Evolutionary conservation across 2,888 invertebrate genomes (phyloP).

Genomic region (Tethea ocularis): DNA sequence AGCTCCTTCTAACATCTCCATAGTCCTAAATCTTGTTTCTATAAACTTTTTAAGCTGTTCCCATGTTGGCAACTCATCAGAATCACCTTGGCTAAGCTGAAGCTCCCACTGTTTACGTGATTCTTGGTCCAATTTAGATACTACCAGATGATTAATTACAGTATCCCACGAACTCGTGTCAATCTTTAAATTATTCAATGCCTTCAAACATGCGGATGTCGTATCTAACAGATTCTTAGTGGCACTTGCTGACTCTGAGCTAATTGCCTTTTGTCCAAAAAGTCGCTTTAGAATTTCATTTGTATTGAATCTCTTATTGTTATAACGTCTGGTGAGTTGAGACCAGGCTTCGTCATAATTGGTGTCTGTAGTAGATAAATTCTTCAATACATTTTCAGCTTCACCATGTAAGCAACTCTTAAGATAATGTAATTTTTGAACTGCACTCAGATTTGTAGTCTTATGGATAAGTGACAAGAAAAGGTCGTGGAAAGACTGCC

Average conservation of each 20-base stretch:
- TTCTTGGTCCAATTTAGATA: slow-evolving; percentile 25
- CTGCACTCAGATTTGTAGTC: too few species aligned
- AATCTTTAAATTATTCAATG: slow-evolving; percentile 21
- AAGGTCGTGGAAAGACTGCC: too few species aligned
- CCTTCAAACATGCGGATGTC: slow-evolving; percentile 22
- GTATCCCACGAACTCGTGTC: slow-evolving; percentile 22
- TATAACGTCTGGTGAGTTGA: slow-evolving; percentile 17
- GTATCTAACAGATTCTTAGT: slow-evolving; percentile 18
- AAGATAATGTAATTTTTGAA: too few species aligned
- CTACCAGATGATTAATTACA: slow-evolving; percentile 20
- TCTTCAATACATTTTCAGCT: too few species aligned
- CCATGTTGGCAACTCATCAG: slow-evolving; percentile 15
- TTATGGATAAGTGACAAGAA: too few species aligned
- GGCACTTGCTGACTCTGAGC: too few species aligned
- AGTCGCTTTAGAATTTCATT: slow-evolving; percentile 21
- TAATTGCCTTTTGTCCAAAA: slow-evolving; percentile 17
- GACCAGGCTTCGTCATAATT: slow-evolving; percentile 29
- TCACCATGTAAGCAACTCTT: too few species aligned
- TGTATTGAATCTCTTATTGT: slow-evolving; percentile 23
- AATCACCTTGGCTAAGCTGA: not conserved
- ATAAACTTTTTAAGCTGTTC: slow-evolving; percentile 18
- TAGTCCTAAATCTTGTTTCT: slow-evolving; percentile 19
- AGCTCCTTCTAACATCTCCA: slow-evolving; percentile 16
- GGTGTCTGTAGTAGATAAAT: too few species aligned
- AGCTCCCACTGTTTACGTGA: slow-evolving; percentile 8